phyloP scores from a whole-genome alignment of 2,888 invertebrate species.

The Mimachlamys varia region DNA sequence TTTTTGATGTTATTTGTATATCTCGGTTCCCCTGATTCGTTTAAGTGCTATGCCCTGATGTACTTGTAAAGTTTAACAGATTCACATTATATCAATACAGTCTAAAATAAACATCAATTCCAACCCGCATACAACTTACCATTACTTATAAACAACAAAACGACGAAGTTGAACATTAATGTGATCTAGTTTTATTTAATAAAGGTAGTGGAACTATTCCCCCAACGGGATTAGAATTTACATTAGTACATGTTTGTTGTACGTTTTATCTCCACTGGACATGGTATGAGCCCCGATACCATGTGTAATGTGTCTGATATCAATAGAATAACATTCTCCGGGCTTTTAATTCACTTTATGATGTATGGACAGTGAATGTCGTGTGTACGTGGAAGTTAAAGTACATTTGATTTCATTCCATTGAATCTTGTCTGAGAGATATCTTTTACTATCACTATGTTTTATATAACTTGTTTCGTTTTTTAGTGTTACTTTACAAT shows the following conservation, averaged over 20 bases:
- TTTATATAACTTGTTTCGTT: too few species aligned
- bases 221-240: too few species aligned
- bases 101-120: background rate
- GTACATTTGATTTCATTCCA: background rate
- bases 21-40: background rate
- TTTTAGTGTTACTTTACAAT: too few species aligned
- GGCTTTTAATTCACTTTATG: background rate
- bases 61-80: background rate
- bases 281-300: too few species aligned
- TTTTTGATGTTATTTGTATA: background rate
- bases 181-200: background rate
- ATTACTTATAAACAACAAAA: background rate
- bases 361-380: background rate
- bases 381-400: background rate
- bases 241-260: too few species aligned
- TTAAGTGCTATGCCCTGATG: background rate
- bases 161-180: background rate
- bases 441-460: too few species aligned
- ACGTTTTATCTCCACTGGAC: too few species aligned
- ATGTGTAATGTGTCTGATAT: background rate
- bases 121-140: background rate
- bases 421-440: too few species aligned
- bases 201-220: too few species aligned
- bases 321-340: background rate
- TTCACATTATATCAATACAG: background rate